These are phyloP conservation scores for Prosopocoilus inquinatus DNA, from an alignment of 2,888 invertebrate species.

Conservation along the genomic window DNA sequence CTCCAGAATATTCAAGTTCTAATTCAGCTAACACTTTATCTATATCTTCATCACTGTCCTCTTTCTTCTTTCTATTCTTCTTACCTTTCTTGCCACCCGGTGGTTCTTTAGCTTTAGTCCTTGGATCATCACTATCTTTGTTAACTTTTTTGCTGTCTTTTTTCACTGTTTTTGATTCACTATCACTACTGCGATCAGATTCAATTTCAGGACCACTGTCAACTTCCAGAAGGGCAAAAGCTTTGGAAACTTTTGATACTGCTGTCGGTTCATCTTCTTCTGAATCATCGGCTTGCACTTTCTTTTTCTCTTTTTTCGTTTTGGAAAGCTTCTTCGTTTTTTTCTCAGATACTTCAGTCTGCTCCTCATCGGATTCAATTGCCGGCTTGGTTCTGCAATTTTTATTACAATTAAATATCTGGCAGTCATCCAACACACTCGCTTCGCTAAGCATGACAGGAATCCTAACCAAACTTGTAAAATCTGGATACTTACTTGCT, in stretches of 20 bases:
- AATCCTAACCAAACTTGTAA: conserved; percentile 11
- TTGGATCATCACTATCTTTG: conserved; percentile 46
- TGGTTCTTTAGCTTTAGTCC: conserved; percentile 45
- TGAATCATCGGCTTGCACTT: conserved; percentile 39
- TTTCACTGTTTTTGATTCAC: conserved; percentile 47
- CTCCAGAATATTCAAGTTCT: conserved; percentile 75
- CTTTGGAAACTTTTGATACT: conserved; percentile 49
- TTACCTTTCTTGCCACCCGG: conserved; percentile 66
- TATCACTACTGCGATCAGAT: conserved; percentile 44
- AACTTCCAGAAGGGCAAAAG: conserved; percentile 66
- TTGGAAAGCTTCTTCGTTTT: conserved; percentile 43
- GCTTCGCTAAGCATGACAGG: not conserved
- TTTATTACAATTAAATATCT: not conserved
- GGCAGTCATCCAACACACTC: not conserved
- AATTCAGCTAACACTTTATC: conserved; percentile 82
- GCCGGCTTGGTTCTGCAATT: conserved; percentile 45
- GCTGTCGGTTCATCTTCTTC: conserved; percentile 40
- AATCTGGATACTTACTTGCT: conserved; percentile 36
- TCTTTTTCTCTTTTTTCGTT: conserved; percentile 45
- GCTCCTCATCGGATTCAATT: conserved; percentile 37
- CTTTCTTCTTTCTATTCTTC: conserved; percentile 69
- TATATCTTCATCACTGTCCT: conserved; percentile 77
- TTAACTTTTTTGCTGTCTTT: conserved; percentile 48
- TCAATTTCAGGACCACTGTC: conserved; percentile 56
- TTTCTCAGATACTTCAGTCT: conserved; percentile 46